These are phyloP conservation scores for Rhizoglyphus robini DNA, from an alignment of 1,140 invertebrate species.

Conservation along the genomic window DNA sequence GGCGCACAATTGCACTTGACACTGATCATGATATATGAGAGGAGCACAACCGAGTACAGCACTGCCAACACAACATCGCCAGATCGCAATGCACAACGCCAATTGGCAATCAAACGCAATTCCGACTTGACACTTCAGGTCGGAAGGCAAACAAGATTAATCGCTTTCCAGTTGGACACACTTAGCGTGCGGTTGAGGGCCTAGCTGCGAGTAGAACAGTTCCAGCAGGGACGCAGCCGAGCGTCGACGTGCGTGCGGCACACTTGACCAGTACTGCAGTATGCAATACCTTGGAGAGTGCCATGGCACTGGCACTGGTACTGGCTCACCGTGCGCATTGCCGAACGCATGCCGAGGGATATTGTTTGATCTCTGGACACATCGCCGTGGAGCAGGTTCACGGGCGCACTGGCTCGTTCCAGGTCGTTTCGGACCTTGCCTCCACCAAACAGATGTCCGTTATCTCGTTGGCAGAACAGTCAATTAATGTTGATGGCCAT, in stretches of 20 bases:
- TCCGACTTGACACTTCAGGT: conserved; percentile 2
- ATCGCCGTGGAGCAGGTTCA: neutral
- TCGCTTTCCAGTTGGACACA: neutral
- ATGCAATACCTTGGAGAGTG: neutral
- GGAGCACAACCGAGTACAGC: neutral
- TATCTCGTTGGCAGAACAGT: neutral
- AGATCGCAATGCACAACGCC: neutral
- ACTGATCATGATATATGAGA: conserved; percentile 14
- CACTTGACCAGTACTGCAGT: neutral
- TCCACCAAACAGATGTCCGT: conserved; percentile 8
- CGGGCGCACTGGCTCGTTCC: neutral
- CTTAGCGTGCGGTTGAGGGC: neutral
- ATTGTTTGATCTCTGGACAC: neutral
- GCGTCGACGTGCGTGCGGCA: neutral
- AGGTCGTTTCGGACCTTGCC: neutral
- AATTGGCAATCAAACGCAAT: conserved; percentile 12
- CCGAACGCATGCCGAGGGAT: neutral
- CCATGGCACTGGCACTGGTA: neutral
- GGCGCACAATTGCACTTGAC: neutral
- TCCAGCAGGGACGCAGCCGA: too few species aligned
- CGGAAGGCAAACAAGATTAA: neutral
- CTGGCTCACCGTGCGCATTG: neutral
- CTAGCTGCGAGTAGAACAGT: too few species aligned
- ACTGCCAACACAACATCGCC: neutral
- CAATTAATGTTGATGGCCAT: conserved; percentile 11